A percentile compares a stretch with the other conserved stretches of the same genome.
Evolutionary conservation across 2,797 vertebrate genomes (phyloP).

Genomic region (Pseudochirops corinnae): DNA sequence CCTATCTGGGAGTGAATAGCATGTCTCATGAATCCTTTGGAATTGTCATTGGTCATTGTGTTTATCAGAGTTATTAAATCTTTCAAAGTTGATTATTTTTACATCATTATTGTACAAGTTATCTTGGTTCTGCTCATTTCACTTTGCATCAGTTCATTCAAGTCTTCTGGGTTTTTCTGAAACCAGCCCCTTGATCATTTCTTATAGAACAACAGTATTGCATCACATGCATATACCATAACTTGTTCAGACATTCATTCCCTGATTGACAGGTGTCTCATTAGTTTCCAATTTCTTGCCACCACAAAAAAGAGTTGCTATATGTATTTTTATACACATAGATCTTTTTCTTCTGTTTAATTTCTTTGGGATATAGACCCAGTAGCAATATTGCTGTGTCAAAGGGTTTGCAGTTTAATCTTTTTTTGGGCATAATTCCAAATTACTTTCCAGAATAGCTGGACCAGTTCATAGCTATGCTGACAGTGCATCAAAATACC

Average conservation of each 20-base stretch:
- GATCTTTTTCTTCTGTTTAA: not conserved
- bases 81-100: not conserved
- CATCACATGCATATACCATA: not conserved
- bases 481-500: not conserved
- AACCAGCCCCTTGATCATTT: not conserved
- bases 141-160: not conserved
- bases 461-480: not conserved
- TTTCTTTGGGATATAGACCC: not conserved
- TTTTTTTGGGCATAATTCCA: not conserved
- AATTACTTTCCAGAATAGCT: not conserved
- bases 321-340: not conserved
- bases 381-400: not conserved
- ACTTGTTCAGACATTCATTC: not conserved
- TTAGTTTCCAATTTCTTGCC: not conserved
- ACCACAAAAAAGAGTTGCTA: not conserved
- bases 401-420: not conserved
- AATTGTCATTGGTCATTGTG: not conserved
- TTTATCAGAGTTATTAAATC: not conserved
- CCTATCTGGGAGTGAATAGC: not conserved
- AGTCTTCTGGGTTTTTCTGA: not conserved
- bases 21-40: not conserved
- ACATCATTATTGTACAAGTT: not conserved
- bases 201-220: not conserved
- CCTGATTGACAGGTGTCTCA: not conserved
- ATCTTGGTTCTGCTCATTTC: not conserved